A percentile compares a stretch with the other conserved stretches of the same genome.
These are phyloP conservation scores for Nemotelus pantherinus DNA, from an alignment of 2,888 invertebrate genomes.

Conservation along the genomic window DNA sequence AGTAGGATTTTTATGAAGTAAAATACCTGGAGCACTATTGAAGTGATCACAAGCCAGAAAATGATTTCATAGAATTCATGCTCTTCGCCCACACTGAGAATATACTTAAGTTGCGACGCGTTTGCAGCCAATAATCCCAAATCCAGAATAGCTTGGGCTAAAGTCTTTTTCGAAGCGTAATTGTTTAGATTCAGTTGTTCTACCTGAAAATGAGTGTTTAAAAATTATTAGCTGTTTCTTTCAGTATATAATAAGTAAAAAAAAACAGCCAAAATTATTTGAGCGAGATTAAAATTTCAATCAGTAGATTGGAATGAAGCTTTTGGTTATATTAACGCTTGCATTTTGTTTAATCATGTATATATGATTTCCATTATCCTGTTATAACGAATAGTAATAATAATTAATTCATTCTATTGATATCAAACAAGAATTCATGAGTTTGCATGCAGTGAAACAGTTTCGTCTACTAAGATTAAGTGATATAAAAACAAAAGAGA, in stretches of 20 bases:
- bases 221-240: background rate
- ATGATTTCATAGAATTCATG: constrained; percentile 50
- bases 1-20: background rate
- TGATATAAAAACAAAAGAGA: no score
- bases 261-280: background rate
- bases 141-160: constrained; percentile 52
- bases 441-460: no score
- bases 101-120: constrained; percentile 51
- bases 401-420: no score
- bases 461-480: no score
- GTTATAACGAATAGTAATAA: no score
- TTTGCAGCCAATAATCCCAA: constrained; percentile 51
- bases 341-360: no score
- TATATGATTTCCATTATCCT: no score
- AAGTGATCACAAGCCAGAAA: constrained; percentile 47
- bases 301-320: background rate
- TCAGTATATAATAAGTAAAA: background rate
- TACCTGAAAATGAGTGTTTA: constrained; percentile 38
- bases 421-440: no score
- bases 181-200: constrained; percentile 48
- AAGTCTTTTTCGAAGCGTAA: constrained; percentile 51
- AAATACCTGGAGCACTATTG: constrained; percentile 49
- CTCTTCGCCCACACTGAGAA: constrained; percentile 44
- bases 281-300: background rate
- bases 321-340: no score